Evolutionary conservation across 2,113 vertebrate species (phyloP).

Genomic region (Tragulus kanchil): DNA sequence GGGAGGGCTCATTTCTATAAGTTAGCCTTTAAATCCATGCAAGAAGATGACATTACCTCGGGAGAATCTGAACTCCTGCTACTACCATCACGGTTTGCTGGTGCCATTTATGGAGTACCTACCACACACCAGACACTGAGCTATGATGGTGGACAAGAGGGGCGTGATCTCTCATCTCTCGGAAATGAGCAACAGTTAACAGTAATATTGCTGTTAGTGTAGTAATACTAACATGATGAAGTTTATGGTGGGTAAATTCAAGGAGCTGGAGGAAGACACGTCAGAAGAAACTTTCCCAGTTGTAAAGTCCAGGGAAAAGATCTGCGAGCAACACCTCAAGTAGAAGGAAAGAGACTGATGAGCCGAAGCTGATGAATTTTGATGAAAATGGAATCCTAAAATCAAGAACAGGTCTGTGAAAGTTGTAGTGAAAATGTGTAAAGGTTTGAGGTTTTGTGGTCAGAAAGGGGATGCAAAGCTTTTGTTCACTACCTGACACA

Average conservation of each 20-base stretch:
- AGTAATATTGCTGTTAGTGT: background rate
- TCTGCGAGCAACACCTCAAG: background rate
- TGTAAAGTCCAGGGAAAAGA: background rate
- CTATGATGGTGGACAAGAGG: rapidly evolving
- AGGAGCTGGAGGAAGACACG: background rate
- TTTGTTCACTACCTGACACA: background rate
- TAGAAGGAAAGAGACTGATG: background rate
- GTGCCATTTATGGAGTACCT: background rate
- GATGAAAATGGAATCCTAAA: background rate
- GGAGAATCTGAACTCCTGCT: background rate
- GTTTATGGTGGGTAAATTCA: background rate
- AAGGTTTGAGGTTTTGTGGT: background rate
- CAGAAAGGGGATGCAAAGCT: background rate
- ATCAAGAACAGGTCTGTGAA: background rate
- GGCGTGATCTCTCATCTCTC: background rate
- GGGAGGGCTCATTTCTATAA: background rate
- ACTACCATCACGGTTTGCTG: background rate
- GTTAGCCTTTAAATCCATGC: background rate
- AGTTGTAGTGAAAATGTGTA: background rate
- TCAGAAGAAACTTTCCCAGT: background rate
- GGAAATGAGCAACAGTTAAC: background rate
- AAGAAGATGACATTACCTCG: background rate
- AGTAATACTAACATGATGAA: background rate
- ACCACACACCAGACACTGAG: background rate
- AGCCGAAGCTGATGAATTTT: background rate